These are phyloP conservation scores for Dinoponera quadriceps DNA, from an alignment of 1,140 invertebrate species.

Conservation along the genomic window DNA sequence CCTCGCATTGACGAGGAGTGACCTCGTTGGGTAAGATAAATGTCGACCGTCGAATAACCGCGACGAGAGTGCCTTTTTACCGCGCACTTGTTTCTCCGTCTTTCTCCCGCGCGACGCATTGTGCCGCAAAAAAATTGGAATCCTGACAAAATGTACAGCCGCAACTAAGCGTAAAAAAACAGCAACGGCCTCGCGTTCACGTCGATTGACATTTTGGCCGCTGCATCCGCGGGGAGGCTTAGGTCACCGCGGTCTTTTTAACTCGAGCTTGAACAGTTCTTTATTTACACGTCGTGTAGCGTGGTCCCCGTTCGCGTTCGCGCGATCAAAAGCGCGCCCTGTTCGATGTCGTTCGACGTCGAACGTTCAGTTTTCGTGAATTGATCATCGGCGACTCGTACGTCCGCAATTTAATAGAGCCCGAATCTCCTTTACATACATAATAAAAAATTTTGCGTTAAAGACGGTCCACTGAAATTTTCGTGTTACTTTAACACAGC, in stretches of 20 bases:
- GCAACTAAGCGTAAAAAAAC: constrained; percentile 48
- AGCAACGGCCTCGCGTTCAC: constrained; percentile 28
- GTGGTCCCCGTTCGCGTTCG: neutral
- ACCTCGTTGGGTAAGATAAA: constrained; percentile 50
- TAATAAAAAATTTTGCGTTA: too few species aligned
- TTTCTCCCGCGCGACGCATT: constrained; percentile 22
- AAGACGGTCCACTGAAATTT: too few species aligned
- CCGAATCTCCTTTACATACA: too few species aligned
- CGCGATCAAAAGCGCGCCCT: neutral
- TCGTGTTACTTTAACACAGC: too few species aligned
- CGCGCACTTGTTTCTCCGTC: constrained; percentile 19
- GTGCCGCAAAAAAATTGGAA: constrained; percentile 40
- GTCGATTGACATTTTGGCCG: constrained; percentile 52
- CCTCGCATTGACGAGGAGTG: constrained; percentile 39
- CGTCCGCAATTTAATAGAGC: too few species aligned
- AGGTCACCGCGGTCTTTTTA: constrained; percentile 25
- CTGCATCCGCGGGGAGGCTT: constrained; percentile 4
- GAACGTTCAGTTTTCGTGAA: neutral
- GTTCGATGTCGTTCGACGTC: neutral
- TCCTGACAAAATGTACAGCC: constrained; percentile 43
- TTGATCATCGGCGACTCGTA: too few species aligned
- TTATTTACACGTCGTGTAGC: constrained; percentile 6
- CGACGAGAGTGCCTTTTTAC: constrained; percentile 33
- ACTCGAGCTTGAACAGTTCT: neutral
- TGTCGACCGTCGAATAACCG: constrained; percentile 29